Evolutionary conservation across 2,797 vertebrate genomes (phyloP), one percentile per base, ranked within the genome.

Genomic region (Diplodus sargus): DNA sequence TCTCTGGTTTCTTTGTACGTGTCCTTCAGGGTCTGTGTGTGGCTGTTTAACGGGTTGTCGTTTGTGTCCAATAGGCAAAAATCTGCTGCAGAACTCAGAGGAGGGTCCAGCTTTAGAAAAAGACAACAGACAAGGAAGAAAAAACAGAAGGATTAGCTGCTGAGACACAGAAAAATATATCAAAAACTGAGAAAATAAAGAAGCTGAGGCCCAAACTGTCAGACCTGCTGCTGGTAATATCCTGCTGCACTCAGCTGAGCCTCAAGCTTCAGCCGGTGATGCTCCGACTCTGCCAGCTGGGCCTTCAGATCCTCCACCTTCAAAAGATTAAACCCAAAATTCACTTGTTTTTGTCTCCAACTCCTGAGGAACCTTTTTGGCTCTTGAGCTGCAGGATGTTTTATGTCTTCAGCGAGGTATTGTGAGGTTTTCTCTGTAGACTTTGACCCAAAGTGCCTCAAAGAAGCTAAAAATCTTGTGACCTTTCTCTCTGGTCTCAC

Each of bases 231-330:
- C 20, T n/a, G 72, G 0, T 71, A 39, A 56, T 6, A 42, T 13
- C 61, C 59, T 2, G 62, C 59, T n/a, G 84, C 0, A 5, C 70
- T 79, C 63, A 93, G 81, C 48, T 85, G 85, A 85, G 84, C 71
- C 67, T 92, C 89, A 52, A 91, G 79, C 8, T 92, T 81, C 47
- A 70, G 79, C 10, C 88, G 85, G 49, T 23, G n/a, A 10, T n/a
- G 76, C 74, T 92, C 89, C 0, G 90, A 92, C 52, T 91, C 89
- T 5, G 43, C 85, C 84, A 95, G 70, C 87, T 89, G 89, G 3
- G 39, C 60, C 77, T 88, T 93, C 77, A 94, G 86, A 70, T 94
- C 91, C 20, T 94, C 93, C 30, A 94, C 85, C 94, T 95, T 56
- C 49, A 82, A 78, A 34, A 70, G 14, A 34, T 20, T 39, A 39